A percentile compares a stretch with the other conserved stretches of the same genome.
Conservation (phyloP, 2,113 vertebrate species). For the Microcebus griseorufus region DNA sequence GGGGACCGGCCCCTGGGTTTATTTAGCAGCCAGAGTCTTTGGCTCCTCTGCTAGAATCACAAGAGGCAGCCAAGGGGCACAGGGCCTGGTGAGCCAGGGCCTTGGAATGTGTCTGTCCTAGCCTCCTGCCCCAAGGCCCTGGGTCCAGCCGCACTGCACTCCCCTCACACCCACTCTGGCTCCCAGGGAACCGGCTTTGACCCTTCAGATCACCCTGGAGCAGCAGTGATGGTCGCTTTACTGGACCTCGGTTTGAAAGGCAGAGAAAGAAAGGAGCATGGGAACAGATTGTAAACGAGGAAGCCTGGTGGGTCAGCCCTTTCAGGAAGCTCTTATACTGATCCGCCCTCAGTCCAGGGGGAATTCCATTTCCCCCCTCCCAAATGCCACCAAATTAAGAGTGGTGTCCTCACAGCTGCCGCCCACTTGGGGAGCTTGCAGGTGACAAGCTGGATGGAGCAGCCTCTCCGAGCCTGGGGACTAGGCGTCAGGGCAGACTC, state of each 20-base stretch:
- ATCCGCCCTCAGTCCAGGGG: not conserved
- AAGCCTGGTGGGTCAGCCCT: not conserved
- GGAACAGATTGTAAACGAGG: not conserved
- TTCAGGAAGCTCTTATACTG: not conserved
- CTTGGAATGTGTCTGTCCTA: not conserved
- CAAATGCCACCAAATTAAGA: too few relatives aligned
- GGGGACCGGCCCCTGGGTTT: conserved; percentile 59
- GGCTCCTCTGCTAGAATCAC: not conserved
- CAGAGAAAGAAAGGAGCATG: not conserved
- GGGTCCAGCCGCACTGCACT: too few relatives aligned
- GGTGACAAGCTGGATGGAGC: not conserved
- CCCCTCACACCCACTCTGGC: not conserved
- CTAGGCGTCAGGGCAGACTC: not conserved
- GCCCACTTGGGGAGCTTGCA: too few relatives aligned
- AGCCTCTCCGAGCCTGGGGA: not conserved
- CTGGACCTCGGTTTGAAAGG: not conserved
- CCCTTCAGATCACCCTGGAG: not conserved
- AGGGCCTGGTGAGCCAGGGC: not conserved
- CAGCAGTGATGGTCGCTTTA: not conserved
- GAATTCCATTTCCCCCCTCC: too few relatives aligned
- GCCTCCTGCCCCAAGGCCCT: fast-evolving
- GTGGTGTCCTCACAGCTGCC: not conserved
- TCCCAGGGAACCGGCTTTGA: not conserved
- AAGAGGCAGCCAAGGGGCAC: conserved; percentile 1
- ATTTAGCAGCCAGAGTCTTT: conserved; percentile 75